Conservation (phyloP, 2,797 vertebrate genomes). For the Rhyacichthys aspro region DNA sequence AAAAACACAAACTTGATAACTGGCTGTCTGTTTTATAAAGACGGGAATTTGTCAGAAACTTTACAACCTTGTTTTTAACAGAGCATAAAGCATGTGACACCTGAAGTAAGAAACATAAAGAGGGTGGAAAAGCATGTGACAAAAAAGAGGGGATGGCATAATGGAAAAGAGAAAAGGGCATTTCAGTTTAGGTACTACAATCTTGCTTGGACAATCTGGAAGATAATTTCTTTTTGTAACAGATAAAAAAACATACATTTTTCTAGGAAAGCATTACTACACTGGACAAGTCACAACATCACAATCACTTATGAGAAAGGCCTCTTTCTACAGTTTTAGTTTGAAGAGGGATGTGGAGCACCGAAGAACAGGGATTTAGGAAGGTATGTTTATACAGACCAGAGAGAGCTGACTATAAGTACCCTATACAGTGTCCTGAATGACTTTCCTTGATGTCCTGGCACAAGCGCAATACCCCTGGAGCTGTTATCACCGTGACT, state of each 20-base stretch:
- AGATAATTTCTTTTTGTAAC: conserved; percentile 16
- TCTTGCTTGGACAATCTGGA: neutral
- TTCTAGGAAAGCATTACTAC: no score
- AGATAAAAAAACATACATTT: no score
- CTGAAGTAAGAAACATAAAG: conserved; percentile 34
- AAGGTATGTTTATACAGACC: conserved; percentile 7
- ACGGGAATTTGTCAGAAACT: conserved; percentile 28
- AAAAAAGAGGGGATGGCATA: conserved; percentile 8
- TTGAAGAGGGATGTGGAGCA: neutral
- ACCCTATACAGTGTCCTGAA: conserved; percentile 27
- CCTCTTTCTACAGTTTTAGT: neutral
- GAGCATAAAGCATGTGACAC: conserved; percentile 45
- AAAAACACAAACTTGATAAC: neutral
- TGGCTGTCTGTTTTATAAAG: conserved; percentile 5
- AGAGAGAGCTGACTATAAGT: conserved; percentile 24
- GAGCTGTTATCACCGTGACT: conserved; percentile 59
- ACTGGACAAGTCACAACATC: neutral
- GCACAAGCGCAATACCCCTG: conserved; percentile 34
- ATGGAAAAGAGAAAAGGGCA: conserved; percentile 2
- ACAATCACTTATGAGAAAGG: neutral
- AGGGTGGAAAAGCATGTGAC: conserved; percentile 29
- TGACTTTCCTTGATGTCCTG: conserved; percentile 33
- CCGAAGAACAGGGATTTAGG: neutral
- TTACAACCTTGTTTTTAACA: conserved; percentile 51
- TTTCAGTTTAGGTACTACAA: conserved; percentile 3